Evolutionary conservation across 2,888 invertebrate genomes (phyloP).

Genomic region (Trisateles emortualis): DNA sequence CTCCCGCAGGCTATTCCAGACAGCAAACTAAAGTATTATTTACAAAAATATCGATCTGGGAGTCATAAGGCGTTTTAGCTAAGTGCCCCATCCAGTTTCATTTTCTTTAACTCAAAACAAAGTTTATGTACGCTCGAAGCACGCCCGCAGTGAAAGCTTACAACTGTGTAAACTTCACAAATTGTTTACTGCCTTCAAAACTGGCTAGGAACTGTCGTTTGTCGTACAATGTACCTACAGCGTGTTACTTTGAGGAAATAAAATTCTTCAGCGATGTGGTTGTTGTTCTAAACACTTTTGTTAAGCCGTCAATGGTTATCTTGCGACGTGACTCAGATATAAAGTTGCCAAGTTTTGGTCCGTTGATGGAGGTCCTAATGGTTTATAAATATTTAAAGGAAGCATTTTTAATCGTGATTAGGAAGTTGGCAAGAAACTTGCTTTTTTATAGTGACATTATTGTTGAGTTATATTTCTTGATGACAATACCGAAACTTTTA

Average conservation of each 20-base stretch:
- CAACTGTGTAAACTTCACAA: constrained; percentile 53
- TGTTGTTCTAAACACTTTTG: constrained; percentile 34
- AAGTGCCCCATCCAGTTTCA: constrained; percentile 51
- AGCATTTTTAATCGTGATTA: neutral
- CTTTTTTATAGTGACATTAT: too few relatives aligned
- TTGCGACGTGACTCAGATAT: constrained; percentile 16
- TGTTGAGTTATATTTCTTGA: neutral
- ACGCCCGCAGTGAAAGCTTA: constrained; percentile 45
- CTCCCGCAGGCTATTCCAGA: constrained; percentile 1
- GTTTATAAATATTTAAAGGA: neutral
- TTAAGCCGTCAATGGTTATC: constrained; percentile 21
- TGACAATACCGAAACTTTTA: too few relatives aligned
- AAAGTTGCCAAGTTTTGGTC: constrained; percentile 13
- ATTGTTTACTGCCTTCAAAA: constrained; percentile 54
- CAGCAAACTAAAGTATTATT: constrained; percentile 23
- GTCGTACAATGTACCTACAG: constrained; percentile 43
- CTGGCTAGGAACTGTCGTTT: constrained; percentile 51
- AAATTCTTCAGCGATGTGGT: constrained; percentile 23
- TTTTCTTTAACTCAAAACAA: constrained; percentile 45
- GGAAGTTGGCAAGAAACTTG: too few relatives aligned
- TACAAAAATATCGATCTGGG: constrained; percentile 49
- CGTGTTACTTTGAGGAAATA: constrained; percentile 35
- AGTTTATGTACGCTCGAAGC: constrained; percentile 44
- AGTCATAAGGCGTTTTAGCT: constrained; percentile 47
- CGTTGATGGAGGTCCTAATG: neutral